phyloP scores from a whole-genome alignment of 2,113 vertebrate species.

The Lampris incognitus region DNA sequence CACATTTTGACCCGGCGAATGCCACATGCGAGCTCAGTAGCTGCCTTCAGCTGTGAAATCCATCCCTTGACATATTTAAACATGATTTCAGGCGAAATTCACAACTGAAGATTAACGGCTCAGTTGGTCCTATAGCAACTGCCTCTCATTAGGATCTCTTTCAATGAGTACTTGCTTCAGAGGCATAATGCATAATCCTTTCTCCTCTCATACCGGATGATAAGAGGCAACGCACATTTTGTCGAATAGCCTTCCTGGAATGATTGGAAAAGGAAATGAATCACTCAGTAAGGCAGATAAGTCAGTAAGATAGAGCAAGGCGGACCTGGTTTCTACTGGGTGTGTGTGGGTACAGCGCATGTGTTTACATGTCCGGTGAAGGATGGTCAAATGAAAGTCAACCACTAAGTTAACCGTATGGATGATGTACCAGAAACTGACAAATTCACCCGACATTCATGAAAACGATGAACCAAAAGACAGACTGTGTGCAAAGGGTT shows the following conservation, averaged over 20 bases:
- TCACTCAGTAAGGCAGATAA: slow-evolving; percentile 14
- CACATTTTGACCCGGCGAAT: background rate
- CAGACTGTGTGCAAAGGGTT: background rate
- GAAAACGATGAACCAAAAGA: slow-evolving; percentile 14
- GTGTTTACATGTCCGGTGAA: background rate
- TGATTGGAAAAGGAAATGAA: slow-evolving; percentile 9
- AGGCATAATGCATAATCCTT: slow-evolving; percentile 34
- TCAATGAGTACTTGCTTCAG: slow-evolving; percentile 13
- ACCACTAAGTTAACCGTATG: slow-evolving; percentile 28
- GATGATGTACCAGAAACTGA: slow-evolving; percentile 21
- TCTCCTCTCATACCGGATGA: background rate
- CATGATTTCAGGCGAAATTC: slow-evolving; percentile 42
- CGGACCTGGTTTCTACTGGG: background rate
- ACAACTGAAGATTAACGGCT: slow-evolving; percentile 38
- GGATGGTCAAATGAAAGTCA: slow-evolving; percentile 32
- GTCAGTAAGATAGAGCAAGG: slow-evolving; percentile 1
- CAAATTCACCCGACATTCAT: slow-evolving; percentile 19
- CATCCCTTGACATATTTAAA: slow-evolving; percentile 33
- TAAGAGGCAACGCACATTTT: slow-evolving; percentile 17
- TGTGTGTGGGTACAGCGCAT: background rate
- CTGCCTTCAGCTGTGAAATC: slow-evolving; percentile 24
- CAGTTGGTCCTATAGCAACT: slow-evolving; percentile 25
- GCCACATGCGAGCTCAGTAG: slow-evolving; percentile 8
- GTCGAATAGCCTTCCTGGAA: slow-evolving; percentile 19
- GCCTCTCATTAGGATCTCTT: slow-evolving; percentile 45